Evolutionary conservation across 2,888 invertebrate species (phyloP).

Genomic region (Hermodice carunculata): DNA sequence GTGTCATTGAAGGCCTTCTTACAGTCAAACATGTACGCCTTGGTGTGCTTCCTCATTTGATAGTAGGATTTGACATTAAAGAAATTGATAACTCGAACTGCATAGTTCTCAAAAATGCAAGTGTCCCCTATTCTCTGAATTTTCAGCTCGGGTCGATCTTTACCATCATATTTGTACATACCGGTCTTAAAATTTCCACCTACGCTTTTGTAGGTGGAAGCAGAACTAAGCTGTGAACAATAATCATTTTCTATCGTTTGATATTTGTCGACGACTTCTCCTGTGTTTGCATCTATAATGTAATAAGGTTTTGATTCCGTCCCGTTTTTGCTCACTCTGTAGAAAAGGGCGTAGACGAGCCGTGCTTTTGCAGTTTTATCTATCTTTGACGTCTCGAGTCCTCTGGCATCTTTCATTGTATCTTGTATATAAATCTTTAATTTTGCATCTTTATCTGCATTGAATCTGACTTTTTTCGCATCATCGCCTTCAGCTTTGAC

Average conservation of each 20-base stretch:
- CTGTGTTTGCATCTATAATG: slow-evolving; percentile 10
- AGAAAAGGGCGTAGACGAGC: not conserved
- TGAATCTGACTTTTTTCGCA: not conserved
- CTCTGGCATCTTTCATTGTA: too few species aligned
- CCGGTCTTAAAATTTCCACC: too few species aligned
- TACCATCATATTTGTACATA: too few species aligned
- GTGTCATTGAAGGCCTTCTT: slow-evolving; percentile 33
- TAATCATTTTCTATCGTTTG: not conserved
- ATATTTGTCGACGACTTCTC: not conserved
- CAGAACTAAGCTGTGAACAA: too few species aligned
- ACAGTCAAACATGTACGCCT: slow-evolving; percentile 31
- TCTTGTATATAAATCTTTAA: slow-evolving; percentile 29
- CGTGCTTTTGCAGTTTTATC: slow-evolving; percentile 18
- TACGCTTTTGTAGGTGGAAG: too few species aligned
- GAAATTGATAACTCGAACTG: too few species aligned
- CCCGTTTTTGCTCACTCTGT: not conserved
- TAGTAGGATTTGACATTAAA: not conserved
- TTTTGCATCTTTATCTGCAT: not conserved
- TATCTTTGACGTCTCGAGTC: too few species aligned
- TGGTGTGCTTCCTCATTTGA: too few species aligned
- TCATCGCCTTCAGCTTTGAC: not conserved
- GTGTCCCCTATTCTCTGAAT: too few species aligned
- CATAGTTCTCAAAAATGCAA: too few species aligned
- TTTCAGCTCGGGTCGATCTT: too few species aligned
- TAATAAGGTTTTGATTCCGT: not conserved